Percentiles rank a stretch among this genome's conserved stretches.
Evolutionary conservation across 2,888 invertebrate species (phyloP).

Genomic region (Belgica antarctica): DNA sequence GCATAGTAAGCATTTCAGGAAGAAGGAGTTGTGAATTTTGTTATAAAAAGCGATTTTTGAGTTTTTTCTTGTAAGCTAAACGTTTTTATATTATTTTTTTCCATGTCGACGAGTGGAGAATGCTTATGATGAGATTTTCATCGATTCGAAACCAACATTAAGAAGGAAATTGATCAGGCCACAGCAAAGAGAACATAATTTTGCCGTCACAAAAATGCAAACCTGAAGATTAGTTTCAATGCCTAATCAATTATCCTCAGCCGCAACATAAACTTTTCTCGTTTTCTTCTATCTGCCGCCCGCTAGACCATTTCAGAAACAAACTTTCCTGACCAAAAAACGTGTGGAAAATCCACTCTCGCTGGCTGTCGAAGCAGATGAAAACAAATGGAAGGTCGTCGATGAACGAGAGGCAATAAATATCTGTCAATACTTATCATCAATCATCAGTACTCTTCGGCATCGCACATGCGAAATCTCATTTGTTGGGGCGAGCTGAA

Average conservation of each 20-base stretch:
- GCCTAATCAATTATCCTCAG: constrained; percentile 31
- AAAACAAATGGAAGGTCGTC: constrained; percentile 39
- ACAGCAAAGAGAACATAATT: constrained; percentile 18
- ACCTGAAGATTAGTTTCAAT: constrained; percentile 13
- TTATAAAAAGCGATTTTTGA: too few species aligned
- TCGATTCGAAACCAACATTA: too few species aligned
- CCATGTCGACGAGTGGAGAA: too few species aligned
- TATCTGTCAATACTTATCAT: constrained; percentile 46
- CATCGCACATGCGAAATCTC: constrained; percentile 24
- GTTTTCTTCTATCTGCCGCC: background rate
- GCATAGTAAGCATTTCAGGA: constrained; percentile 33
- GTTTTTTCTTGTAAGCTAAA: too few species aligned
- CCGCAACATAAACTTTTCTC: constrained; percentile 5
- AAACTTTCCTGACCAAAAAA: too few species aligned
- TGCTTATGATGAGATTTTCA: too few species aligned
- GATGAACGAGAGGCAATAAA: constrained; percentile 45
- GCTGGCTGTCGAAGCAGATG: constrained; percentile 32
- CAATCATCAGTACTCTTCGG: constrained; percentile 44
- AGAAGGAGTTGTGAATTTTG: too few species aligned
- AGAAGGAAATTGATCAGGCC: too few species aligned
- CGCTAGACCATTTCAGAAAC: background rate
- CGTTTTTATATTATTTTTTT: too few species aligned
- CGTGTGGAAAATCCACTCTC: constrained; percentile 12
- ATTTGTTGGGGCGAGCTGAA: constrained; percentile 11
- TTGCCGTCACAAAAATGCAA: background rate